phyloP scores from a whole-genome alignment of 2,888 invertebrate genomes.

The Augiades crinisus region DNA sequence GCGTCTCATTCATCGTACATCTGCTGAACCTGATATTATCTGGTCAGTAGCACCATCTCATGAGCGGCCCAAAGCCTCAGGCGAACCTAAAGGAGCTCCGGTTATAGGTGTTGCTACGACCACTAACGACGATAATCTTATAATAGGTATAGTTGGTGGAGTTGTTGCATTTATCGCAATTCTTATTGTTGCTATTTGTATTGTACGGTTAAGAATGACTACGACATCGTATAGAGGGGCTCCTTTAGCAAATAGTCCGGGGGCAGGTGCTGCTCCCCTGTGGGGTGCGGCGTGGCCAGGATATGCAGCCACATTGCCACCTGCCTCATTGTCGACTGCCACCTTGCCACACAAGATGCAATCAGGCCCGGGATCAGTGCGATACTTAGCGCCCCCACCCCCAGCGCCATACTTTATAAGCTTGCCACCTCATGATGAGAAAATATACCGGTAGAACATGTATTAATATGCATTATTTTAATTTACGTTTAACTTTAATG shows the following conservation, averaged over 20 bases:
- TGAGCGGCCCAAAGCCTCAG: slow-evolving; percentile 79
- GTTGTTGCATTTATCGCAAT: slow-evolving; percentile 95
- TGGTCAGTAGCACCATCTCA: slow-evolving; percentile 92
- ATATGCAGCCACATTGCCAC: slow-evolving; percentile 83
- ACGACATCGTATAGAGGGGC: slow-evolving; percentile 85
- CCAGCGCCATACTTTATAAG: slow-evolving; percentile 84
- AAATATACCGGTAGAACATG: slow-evolving; percentile 81
- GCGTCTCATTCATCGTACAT: slow-evolving; percentile 81
- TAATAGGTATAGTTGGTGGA: slow-evolving; percentile 96
- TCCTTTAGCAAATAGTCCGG: slow-evolving; percentile 84
- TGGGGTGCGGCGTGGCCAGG: slow-evolving; percentile 79
- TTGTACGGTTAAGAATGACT: slow-evolving; percentile 88
- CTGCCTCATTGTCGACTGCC: slow-evolving; percentile 81
- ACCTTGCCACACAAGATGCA: slow-evolving; percentile 86
- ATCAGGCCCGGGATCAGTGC: slow-evolving; percentile 72
- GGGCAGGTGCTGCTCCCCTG: slow-evolving; percentile 83
- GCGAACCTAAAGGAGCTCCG: slow-evolving; percentile 82
- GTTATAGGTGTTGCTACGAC: slow-evolving; percentile 81
- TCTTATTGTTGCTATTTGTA: slow-evolving; percentile 93
- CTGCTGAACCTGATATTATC: slow-evolving; percentile 92
- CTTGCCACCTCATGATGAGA: slow-evolving; percentile 83
- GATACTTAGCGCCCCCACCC: slow-evolving; percentile 83
- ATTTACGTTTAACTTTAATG: slow-evolving; percentile 30
- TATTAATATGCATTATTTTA: slow-evolving; percentile 13
- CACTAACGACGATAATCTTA: slow-evolving; percentile 94